A percentile compares a stretch with the other conserved stretches of the same genome.
These are phyloP conservation scores for Calameuta idolon DNA, from an alignment of 2,888 invertebrate species.

Conservation along the genomic window DNA sequence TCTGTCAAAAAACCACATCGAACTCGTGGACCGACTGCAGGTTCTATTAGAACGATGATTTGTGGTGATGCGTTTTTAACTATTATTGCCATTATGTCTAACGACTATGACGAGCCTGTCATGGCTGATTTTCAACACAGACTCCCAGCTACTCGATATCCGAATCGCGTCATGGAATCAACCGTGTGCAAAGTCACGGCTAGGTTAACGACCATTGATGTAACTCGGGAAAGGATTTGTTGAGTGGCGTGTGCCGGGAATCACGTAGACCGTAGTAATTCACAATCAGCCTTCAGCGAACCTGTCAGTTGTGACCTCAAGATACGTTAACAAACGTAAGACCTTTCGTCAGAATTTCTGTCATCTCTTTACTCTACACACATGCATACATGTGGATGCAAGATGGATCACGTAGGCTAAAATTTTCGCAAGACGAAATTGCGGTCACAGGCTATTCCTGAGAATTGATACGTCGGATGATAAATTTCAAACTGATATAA, in stretches of 20 bases:
- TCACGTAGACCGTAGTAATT: constrained; percentile 23
- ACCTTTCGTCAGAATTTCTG: background rate
- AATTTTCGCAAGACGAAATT: background rate
- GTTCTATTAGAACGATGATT: background rate
- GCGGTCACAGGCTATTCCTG: background rate
- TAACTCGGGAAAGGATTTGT: background rate
- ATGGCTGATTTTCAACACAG: background rate
- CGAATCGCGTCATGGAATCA: background rate
- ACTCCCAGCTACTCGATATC: background rate
- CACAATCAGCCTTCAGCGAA: constrained; percentile 23
- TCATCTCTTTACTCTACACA: background rate
- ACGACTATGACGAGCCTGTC: background rate
- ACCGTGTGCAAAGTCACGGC: background rate
- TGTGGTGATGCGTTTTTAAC: background rate
- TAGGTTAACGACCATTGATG: constrained; percentile 4
- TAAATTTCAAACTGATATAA: background rate
- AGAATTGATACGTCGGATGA: background rate
- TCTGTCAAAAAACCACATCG: too few relatives aligned
- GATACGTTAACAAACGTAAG: background rate
- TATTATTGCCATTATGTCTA: background rate
- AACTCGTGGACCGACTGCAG: too few relatives aligned
- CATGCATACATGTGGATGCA: background rate
- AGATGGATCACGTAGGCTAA: background rate
- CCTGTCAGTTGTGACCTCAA: background rate
- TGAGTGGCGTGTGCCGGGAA: constrained; percentile 19